Evolutionary conservation across 2,797 vertebrate species (phyloP), one percentile per base, ranked within the genome.

Genomic region (Ciconia nigra): DNA sequence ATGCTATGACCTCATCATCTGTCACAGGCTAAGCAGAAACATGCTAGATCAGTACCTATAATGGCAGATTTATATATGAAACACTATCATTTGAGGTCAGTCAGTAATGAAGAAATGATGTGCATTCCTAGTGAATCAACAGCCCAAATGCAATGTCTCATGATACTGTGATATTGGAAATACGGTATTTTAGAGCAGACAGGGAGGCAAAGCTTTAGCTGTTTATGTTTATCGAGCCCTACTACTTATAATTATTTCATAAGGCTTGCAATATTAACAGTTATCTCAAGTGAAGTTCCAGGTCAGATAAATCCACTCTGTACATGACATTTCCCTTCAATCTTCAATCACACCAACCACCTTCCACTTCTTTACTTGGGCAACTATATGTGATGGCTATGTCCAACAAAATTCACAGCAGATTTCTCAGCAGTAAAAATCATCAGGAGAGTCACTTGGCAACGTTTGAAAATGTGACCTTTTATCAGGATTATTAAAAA

Each of bases 201-300:
- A 57, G 6, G 16, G n/a, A 83, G 10, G 20, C 1, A 8, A 80
- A 89, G 26, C 3, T 76, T 70, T 71, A 77, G 12, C 9, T 63
- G 3, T 25, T 67, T 65, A 11, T 4, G 0, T 66, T 87, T 87
- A 47, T 37, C 11, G 5, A 83, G 26, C 0, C 0, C 9, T 47
- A 44, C 7, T 66, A 28, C 52, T 70, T 58, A 39, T 8, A 85
- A 74, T n/a, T 70, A 71, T 83, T 89, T 83, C 24, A 62, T 65
- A 61, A 83, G 10, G 3, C 52, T 66, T 71, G 29, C 31, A 73
- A 17, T 73, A 85, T 49, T 87, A 65, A 33, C 33, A 44, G 16
- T 66, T 79, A 62, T 19, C 18, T 55, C 22, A 42, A 70, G 9
- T 22, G 35, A 82, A 77, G 21, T 86, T 85, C 37, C 49, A 71